Evolutionary conservation across 2,888 invertebrate genomes (phyloP).

Genomic region (Drosophila melanosoma): DNA sequence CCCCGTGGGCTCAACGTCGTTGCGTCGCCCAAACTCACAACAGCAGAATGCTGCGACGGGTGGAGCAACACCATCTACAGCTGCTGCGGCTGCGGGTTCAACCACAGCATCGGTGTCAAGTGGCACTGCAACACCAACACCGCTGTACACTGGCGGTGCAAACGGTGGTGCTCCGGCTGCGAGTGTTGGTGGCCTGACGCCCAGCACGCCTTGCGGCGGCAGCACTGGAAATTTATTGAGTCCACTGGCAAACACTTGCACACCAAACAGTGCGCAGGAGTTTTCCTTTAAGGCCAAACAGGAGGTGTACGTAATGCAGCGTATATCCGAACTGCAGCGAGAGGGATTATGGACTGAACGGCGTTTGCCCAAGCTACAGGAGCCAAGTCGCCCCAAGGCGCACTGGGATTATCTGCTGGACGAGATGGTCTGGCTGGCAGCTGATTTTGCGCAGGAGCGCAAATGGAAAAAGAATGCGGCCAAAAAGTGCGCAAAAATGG

Average conservation of each 20-base stretch:
- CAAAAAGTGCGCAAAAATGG: conserved; percentile 95
- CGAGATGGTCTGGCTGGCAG: conserved; percentile 99
- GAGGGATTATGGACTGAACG: conserved; percentile 98
- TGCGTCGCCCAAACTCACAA: conserved; percentile 69
- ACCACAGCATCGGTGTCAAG: conserved; percentile 22
- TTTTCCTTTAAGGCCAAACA: conserved; percentile 94
- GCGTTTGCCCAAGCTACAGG: conserved; percentile 95
- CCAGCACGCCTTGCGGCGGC: conserved; percentile 53
- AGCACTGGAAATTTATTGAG: conserved; percentile 70
- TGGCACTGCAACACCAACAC: conserved; percentile 42
- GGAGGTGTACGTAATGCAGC: conserved; percentile 96
- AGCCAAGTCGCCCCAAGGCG: conserved; percentile 94
- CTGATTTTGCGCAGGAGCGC: conserved; percentile 98
- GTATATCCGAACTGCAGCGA: conserved; percentile 95
- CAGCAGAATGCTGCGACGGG: conserved; percentile 46
- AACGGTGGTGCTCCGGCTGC: conserved; percentile 24
- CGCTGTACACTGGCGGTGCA: conserved; percentile 43
- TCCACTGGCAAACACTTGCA: conserved; percentile 71
- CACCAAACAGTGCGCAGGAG: conserved; percentile 84
- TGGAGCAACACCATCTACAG: conserved; percentile 33
- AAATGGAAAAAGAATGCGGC: conserved; percentile 99
- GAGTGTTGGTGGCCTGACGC: conserved; percentile 47
- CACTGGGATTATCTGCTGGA: conserved; percentile 99
- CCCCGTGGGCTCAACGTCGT: conserved; percentile 66
- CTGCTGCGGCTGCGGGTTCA: not conserved